Evolutionary conservation across 2,888 invertebrate species (phyloP), one percentile per base, ranked within the genome.

Genomic region (Acanthacorydalis orientalis): DNA sequence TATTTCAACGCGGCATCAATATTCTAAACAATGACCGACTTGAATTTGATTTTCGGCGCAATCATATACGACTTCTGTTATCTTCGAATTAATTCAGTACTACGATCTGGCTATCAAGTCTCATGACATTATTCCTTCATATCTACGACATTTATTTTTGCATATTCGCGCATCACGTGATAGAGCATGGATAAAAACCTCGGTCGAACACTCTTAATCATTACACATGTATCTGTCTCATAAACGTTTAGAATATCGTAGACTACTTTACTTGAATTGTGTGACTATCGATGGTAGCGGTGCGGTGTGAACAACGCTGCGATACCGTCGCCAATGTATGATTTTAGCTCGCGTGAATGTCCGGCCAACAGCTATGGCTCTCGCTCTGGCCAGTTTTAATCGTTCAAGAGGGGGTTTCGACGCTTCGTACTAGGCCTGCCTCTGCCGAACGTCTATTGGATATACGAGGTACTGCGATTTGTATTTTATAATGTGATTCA

Each of bases 121-220:
- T 43, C 43, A 43, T 43, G 43, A 23, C 43, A 43, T 15, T 39
- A 39, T 39, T 39, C 39, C 15, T 39, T 39, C 14, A 39, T 39
- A 39, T 16, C 39, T 39, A 15, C 39, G 39, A 15, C 16, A 39
- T 39, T 39, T 39, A 15, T 15, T 39, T 39, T 39, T 14, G 12
- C 9, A 15, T 23, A 23, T 23, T 23, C 23, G 23, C 23, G 23
- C 23, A 23, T 23, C 23, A 23, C 23, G 23, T 23, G 23, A 23
- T 23, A 23, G 23, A 23, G 23, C 23, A 23, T 23, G 23, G 23
- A 23, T 23, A 23, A 4, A 23, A 23, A 23, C 23, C 23, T 23
- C 23, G 23, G 6, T 23, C 6, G 23, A 23, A 23, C 23, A 23
- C 23, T 23, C 23, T 23, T 23, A 23, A 23, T 23, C 23, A 23